phyloP scores from a whole-genome alignment of 2,113 vertebrate species.

The Pseudorhombus dupliciocellatus region DNA sequence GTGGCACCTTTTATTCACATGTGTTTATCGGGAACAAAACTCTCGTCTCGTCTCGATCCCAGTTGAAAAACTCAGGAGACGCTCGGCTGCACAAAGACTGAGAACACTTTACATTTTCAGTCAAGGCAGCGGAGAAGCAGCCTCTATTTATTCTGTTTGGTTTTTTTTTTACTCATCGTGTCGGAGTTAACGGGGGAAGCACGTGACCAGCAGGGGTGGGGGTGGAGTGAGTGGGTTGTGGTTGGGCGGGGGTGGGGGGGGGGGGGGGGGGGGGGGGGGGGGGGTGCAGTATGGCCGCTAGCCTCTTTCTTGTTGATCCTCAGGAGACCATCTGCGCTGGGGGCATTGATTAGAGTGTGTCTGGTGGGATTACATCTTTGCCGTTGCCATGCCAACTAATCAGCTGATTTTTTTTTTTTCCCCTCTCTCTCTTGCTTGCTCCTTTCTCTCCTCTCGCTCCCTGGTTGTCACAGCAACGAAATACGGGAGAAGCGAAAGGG shows the following conservation, averaged over 20 bases:
- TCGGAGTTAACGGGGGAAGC: constrained; percentile 72
- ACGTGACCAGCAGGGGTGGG: constrained; percentile 76
- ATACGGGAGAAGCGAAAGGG: constrained; percentile 91
- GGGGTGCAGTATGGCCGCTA: constrained; percentile 86
- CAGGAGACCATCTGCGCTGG: constrained; percentile 99
- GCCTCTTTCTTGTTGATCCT: constrained; percentile 99
- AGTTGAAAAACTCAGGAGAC: constrained; percentile 13
- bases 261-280: constrained; percentile 5
- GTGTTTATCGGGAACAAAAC: not conserved
- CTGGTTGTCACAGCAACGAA: constrained; percentile 97
- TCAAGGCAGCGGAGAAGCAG: constrained; percentile 13
- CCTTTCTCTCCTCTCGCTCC: constrained; percentile 55
- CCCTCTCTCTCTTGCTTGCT: constrained; percentile 40
- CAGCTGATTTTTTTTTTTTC: constrained; percentile 93
- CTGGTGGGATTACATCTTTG: constrained; percentile 99
- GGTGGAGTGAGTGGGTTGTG: not conserved
- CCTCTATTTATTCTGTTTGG: constrained; percentile 51
- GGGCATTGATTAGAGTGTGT: constrained; percentile 99
- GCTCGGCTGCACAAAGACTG: constrained; percentile 7
- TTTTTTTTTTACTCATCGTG: constrained; percentile 76
- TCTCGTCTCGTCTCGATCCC: constrained; percentile 10
- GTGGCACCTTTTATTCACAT: not conserved
- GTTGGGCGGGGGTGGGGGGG: constrained; percentile 2
- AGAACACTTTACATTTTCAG: constrained; percentile 23
- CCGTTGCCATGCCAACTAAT: constrained; percentile 99